Percentiles rank a stretch among this genome's conserved stretches.
Evolutionary conservation across 2,797 vertebrate species (phyloP).

Genomic region (Helarctos malayanus): DNA sequence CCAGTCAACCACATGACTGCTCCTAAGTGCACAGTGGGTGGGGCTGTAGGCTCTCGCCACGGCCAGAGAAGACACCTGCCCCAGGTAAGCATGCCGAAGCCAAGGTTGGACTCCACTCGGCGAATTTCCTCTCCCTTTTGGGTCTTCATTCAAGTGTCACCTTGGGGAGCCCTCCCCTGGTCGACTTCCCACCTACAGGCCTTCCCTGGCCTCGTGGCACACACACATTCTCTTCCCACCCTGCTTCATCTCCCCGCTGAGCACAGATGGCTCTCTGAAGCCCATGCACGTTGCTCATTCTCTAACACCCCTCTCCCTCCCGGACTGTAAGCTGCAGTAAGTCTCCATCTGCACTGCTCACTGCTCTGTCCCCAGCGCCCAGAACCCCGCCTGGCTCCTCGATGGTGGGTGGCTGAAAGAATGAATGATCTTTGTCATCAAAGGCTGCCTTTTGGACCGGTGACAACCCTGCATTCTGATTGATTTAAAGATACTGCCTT

Average conservation of each 20-base stretch:
- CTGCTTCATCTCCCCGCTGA: not conserved
- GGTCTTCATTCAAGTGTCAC: not conserved
- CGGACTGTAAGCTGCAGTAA: fast-evolving
- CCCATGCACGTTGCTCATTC: fast-evolving
- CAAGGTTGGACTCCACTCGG: fast-evolving
- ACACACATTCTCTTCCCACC: fast-evolving
- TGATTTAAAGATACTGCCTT: not conserved
- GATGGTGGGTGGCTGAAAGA: too few relatives aligned
- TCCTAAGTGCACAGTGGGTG: fast-evolving
- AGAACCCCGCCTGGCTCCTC: fast-evolving
- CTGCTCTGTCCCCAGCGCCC: not conserved
- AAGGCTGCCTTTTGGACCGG: too few relatives aligned
- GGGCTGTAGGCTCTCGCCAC: not conserved
- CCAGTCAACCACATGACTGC: fast-evolving
- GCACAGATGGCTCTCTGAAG: not conserved
- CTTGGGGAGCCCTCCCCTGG: too few relatives aligned
- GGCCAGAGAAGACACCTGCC: not conserved
- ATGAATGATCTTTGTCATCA: fast-evolving
- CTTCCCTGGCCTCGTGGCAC: fast-evolving
- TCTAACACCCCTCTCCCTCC: not conserved
- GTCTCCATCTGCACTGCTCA: fast-evolving
- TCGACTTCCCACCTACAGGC: not conserved
- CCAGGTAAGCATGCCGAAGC: not conserved
- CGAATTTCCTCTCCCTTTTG: too few relatives aligned
- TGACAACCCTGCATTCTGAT: fast-evolving